A percentile compares a stretch with the other conserved stretches of the same genome.
Evolutionary conservation across 2,113 vertebrate genomes (phyloP).

Genomic region (Eulemur macaco): DNA sequence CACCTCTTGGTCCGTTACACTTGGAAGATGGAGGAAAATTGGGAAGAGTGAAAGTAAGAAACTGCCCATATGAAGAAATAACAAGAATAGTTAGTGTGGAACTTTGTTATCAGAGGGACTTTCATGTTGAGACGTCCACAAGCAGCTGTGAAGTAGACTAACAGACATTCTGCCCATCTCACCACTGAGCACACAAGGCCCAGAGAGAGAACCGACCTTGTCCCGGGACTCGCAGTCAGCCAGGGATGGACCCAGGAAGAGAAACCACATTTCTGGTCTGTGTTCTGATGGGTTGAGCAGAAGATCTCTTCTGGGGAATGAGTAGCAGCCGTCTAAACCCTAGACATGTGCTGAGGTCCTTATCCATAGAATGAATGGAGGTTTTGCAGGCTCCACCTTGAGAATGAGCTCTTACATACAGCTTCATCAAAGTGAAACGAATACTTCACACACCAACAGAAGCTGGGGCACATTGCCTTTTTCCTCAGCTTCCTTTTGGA

Average conservation of each 20-base stretch:
- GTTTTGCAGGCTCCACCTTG: not conserved
- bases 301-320: not conserved
- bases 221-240: too few relatives aligned
- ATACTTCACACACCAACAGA: not conserved
- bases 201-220: not conserved
- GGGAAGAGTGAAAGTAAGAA: not conserved
- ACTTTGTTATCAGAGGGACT: not conserved
- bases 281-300: not conserved
- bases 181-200: not conserved
- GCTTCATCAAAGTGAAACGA: not conserved
- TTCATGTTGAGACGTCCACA: not conserved
- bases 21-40: not conserved
- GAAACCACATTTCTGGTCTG: not conserved
- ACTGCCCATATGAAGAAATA: not conserved
- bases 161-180: fast-evolving
- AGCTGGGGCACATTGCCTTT: not conserved
- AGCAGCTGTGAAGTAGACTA: not conserved
- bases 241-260: not conserved
- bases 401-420: not conserved
- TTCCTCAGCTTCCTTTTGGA: not conserved
- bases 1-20: not conserved
- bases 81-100: not conserved
- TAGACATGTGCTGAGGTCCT: not conserved
- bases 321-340: not conserved
- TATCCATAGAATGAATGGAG: not conserved